Base-by-base conservation (phyloP, 2,888 invertebrate species). In the Alloscopus bannaensis region DNA sequence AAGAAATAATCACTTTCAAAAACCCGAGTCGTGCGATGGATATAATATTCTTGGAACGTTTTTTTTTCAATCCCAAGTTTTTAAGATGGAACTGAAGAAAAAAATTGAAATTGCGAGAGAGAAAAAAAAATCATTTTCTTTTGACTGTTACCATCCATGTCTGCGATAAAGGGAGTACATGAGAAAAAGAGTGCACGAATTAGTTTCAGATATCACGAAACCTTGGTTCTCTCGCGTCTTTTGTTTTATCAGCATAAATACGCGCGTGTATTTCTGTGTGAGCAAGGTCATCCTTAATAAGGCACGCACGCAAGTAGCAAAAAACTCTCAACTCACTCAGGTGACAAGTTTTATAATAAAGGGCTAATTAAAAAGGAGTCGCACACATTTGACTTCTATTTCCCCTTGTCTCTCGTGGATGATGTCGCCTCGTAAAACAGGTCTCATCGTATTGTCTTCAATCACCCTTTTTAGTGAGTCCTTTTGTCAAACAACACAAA, bases 311-410 rank as follows among this genome's bases (percentile, higher is more conserved):
- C 22, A 31, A 60, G 20, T 20, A 42, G 64, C 22, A 20, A 55
- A 22, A n/a, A 20, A 57, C 18, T 45, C n/a, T 16, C 4, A 45
- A n/a, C 13, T 36, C 36, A 20, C 18, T 66, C 26, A 71, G 57
- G 75, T 75, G 75, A 75, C 75, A 75, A 68, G 75, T 75, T 22
- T 29, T 26, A 59, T 68, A 50, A 66, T 68, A 47, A 36, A 60
- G 68, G 26, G 59, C 75, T 75, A 75, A 75, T 75, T 75, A 75
- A 75, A 75, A 66, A 75, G 45, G 3, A 45, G 45, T 18, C 4
- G 36, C 36, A 36, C 73, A 29, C 55, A 55, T 26, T 62, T 66
- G 66, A 68, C 65, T 75, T 75, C 18, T 75, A 60, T 68, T 68
- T 68, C 68, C 66, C 66, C 75, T 75, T 18, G 6, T 75, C 72